Base-by-base conservation (phyloP, 2,888 invertebrate genomes). In the Drosophila birchii region DNA sequence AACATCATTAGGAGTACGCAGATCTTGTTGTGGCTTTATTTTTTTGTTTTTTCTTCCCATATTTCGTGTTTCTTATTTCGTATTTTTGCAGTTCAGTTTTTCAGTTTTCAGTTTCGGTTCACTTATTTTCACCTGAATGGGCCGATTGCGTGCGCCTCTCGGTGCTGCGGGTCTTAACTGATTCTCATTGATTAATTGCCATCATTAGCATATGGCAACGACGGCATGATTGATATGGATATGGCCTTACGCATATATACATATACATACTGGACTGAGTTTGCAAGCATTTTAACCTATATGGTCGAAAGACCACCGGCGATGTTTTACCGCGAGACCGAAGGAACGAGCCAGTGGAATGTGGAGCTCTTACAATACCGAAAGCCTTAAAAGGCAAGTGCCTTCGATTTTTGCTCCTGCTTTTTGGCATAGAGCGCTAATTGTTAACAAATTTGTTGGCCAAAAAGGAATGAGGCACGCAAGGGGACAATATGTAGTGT, bases 101-200 rank as follows among this genome's bases (percentile, higher is more conserved):
- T 47, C 26, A 47, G 32, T 29, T 59, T 41, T 18, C n/a, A 23
- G 7, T 6, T 20, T 36, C 29, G 29, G 6, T 12, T n/a, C 43
- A 16, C 56, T 20, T 45, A 12, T 32, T 34, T 49, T 58, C 41
- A 32, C 44, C 49, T 68, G 83, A 86, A 84, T 88, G 84, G 76
- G 86, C 68, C 78, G 68, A 80, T 84, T 83, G 84, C 88, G 85
- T 85, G 85, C 51, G 73, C 68, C 51, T 20, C 63, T 53, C 36
- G 34, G 34, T 44, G 58, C 51, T 55, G 47, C 43, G 44, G 64
- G 68, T 78, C 68, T 77, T 81, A 88, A 86, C 88, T 81, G 88
- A 88, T 86, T 86, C 78, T 60, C 80, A 88, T 88, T 86, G 85
- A 86, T 88, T 86, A 88, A 86, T 86, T 88, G 85, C 88, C 78